Conservation (phyloP, 1,140 invertebrate genomes). For the Cecropterus lyciades region DNA sequence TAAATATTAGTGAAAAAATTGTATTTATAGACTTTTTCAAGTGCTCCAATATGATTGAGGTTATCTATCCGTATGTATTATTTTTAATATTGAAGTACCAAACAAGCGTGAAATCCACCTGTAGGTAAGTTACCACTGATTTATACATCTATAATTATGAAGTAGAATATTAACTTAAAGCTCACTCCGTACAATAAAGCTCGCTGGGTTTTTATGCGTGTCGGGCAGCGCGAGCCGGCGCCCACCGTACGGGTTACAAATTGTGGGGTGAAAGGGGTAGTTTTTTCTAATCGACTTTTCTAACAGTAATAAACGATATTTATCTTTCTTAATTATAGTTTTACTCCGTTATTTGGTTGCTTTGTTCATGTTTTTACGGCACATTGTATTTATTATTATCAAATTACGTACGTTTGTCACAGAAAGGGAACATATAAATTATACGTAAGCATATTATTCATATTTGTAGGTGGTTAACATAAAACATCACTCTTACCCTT, state of each 20-base stretch:
- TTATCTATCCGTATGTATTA: too few relatives aligned
- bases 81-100: too few relatives aligned
- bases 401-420: slow-evolving; percentile 75
- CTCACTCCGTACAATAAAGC: slow-evolving; percentile 46
- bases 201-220: slow-evolving; percentile 71
- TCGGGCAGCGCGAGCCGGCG: slow-evolving; percentile 58
- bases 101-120: too few relatives aligned
- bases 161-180: too few relatives aligned
- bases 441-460: too few relatives aligned
- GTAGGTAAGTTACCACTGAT: too few relatives aligned
- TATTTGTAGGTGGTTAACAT: too few relatives aligned
- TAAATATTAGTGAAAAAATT: too few relatives aligned
- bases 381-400: slow-evolving; percentile 80
- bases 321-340: slow-evolving; percentile 84
- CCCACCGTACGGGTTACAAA: slow-evolving; percentile 83
- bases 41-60: too few relatives aligned
- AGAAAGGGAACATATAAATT: slow-evolving; percentile 44
- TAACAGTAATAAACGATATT: slow-evolving; percentile 84
- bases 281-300: slow-evolving; percentile 84
- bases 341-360: slow-evolving; percentile 77
- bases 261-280: slow-evolving; percentile 84
- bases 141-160: too few relatives aligned
- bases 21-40: too few relatives aligned
- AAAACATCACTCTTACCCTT: too few relatives aligned
- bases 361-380: slow-evolving; percentile 72